A percentile compares a stretch with the other conserved stretches of the same genome.
Evolutionary conservation across 2,113 vertebrate species (phyloP).

Genomic region (Typhlomys cinereus): DNA sequence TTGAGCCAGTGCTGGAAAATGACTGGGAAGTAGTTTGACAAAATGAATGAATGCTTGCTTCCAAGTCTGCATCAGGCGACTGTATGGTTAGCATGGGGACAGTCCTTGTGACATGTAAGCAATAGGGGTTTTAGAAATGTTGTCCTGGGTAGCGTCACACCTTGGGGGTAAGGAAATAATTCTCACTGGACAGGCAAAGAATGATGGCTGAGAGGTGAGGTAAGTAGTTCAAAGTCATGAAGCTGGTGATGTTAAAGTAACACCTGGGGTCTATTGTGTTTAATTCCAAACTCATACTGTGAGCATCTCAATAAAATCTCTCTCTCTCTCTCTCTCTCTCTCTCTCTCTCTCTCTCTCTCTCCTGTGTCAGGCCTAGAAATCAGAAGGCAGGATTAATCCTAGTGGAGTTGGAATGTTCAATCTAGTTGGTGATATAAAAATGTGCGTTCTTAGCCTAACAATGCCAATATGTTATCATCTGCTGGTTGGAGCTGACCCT

Average conservation of each 20-base stretch:
- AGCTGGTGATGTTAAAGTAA: background rate
- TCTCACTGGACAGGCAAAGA: constrained; percentile 2
- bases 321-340: too few relatives aligned
- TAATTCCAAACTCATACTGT: background rate
- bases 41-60: background rate
- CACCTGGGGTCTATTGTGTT: background rate
- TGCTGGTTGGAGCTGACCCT: background rate
- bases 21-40: background rate
- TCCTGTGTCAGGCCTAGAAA: too few relatives aligned
- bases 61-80: background rate
- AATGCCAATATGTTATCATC: background rate
- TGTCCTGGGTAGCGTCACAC: background rate
- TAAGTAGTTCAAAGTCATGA: constrained; percentile 50
- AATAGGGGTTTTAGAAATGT: background rate
- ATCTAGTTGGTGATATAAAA: background rate
- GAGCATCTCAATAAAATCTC: too few relatives aligned
- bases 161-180: background rate
- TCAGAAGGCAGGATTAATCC: background rate
- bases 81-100: too few relatives aligned
- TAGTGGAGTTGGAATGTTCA: background rate
- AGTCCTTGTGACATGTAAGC: background rate
- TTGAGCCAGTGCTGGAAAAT: background rate
- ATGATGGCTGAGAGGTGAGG: background rate
- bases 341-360: too few relatives aligned
- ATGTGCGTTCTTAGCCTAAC: background rate